Evolutionary conservation across 2,888 invertebrate species (phyloP).

Genomic region (Diaprepes abbreviatus): DNA sequence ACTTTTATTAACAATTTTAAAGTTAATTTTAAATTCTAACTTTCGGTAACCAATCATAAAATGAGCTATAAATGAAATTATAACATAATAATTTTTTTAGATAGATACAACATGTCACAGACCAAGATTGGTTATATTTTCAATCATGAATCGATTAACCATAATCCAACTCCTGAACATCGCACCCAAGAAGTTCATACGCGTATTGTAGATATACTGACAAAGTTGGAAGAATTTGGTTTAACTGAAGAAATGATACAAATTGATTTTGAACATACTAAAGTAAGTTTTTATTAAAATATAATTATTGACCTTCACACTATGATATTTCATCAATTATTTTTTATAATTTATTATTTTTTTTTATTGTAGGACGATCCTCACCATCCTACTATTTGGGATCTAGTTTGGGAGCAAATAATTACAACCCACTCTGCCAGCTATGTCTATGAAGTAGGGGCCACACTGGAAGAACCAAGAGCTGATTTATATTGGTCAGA

Average conservation of each 20-base stretch:
- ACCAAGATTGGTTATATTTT: conserved; percentile 79
- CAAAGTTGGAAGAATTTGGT: conserved; percentile 56
- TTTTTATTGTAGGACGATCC: neutral
- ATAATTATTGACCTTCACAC: too few species aligned
- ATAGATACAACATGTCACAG: conserved; percentile 14
- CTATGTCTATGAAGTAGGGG: neutral
- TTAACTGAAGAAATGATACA: conserved; percentile 52
- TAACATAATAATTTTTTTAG: too few species aligned
- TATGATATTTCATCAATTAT: too few species aligned
- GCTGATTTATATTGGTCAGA: neutral
- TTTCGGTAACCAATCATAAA: too few species aligned
- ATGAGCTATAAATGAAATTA: too few species aligned
- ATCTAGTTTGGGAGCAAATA: neutral
- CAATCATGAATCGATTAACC: conserved; percentile 83
- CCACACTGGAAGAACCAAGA: neutral
- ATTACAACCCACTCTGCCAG: neutral
- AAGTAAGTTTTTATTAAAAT: conserved; percentile 14
- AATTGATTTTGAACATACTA: conserved; percentile 20
- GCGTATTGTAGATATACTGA: conserved; percentile 56
- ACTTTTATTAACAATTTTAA: too few species aligned
- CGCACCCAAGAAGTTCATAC: conserved; percentile 55
- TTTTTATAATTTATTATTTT: too few species aligned
- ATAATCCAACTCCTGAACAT: conserved; percentile 66
- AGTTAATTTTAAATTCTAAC: too few species aligned
- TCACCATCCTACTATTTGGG: neutral